phyloP scores from a whole-genome alignment of 2,888 invertebrate species.

The Leucozona laternaria region DNA sequence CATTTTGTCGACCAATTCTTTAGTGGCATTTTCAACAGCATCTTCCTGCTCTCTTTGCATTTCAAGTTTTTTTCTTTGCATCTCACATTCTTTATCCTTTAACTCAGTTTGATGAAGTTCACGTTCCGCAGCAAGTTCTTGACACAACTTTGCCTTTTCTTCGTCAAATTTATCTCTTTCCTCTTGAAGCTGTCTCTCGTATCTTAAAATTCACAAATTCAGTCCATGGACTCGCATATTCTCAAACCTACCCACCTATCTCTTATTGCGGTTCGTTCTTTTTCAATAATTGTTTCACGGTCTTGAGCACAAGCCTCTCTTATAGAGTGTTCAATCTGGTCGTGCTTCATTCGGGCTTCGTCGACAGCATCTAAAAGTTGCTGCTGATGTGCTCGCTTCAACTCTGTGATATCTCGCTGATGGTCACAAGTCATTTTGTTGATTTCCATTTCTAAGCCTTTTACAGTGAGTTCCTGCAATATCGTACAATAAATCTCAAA shows the following conservation, averaged over 20 bases:
- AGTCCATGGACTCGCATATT: not conserved
- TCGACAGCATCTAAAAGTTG: slow-evolving; percentile 89
- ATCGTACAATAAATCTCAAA: not conserved
- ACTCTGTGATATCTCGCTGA: slow-evolving; percentile 86
- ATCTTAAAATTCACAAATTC: slow-evolving; percentile 79
- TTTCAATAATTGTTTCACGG: slow-evolving; percentile 86
- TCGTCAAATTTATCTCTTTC: slow-evolving; percentile 86
- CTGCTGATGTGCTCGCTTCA: slow-evolving; percentile 85
- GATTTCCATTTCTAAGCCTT: slow-evolving; percentile 93
- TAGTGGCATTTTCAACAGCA: slow-evolving; percentile 84
- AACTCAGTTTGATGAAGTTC: slow-evolving; percentile 83
- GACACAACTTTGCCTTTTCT: slow-evolving; percentile 84
- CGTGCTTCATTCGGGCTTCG: slow-evolving; percentile 87
- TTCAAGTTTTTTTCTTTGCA: slow-evolving; percentile 82
- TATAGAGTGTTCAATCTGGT: slow-evolving; percentile 86
- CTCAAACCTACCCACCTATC: slow-evolving; percentile 77
- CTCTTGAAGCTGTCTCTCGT: slow-evolving; percentile 85
- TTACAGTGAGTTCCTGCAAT: slow-evolving; percentile 90
- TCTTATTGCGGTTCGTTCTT: slow-evolving; percentile 86
- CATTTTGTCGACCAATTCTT: slow-evolving; percentile 85
- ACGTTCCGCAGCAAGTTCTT: slow-evolving; percentile 84
- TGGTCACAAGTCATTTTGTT: slow-evolving; percentile 91
- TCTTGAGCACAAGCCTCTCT: slow-evolving; percentile 87
- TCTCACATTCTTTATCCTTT: slow-evolving; percentile 84
- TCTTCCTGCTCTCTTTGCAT: slow-evolving; percentile 84